phyloP scores from a whole-genome alignment of 2,888 invertebrate species.

The Andrena camellia region DNA sequence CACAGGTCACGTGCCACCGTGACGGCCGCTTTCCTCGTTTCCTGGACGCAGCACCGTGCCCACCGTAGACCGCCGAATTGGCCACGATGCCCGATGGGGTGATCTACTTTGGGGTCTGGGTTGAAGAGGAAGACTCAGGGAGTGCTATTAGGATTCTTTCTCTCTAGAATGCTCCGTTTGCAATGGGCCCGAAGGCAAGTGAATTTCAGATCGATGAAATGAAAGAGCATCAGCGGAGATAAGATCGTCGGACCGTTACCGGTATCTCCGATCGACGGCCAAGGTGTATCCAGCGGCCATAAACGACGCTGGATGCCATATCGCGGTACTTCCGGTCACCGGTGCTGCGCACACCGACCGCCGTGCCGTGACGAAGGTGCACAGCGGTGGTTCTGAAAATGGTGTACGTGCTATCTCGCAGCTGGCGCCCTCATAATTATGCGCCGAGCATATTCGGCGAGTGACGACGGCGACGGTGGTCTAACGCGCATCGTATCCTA shows the following conservation, averaged over 20 bases:
- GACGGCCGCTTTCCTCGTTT: constrained; percentile 12
- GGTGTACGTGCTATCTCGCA: constrained; percentile 68
- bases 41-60: background rate
- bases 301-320: constrained; percentile 39
- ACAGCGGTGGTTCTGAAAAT: constrained; percentile 64
- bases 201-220: background rate
- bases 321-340: constrained; percentile 57
- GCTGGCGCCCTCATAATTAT: constrained; percentile 67
- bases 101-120: too few relatives aligned
- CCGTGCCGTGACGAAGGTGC: constrained; percentile 25
- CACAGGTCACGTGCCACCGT: constrained; percentile 23
- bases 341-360: constrained; percentile 3
- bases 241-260: constrained; percentile 23
- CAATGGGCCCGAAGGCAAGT: too few relatives aligned
- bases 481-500: constrained; percentile 25
- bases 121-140: too few relatives aligned
- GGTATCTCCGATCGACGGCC: constrained; percentile 14
- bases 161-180: too few relatives aligned
- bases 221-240: background rate
- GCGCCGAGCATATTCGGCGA: constrained; percentile 65
- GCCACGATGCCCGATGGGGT: too few relatives aligned
- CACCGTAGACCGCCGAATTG: background rate
- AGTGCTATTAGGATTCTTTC: too few relatives aligned
- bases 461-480: constrained; percentile 49
- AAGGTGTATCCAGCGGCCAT: constrained; percentile 17